Percentiles rank a stretch among this genome's conserved stretches.
phyloP scores from a whole-genome alignment of 2,113 vertebrate species.

The Oxyruncus cristatus region DNA sequence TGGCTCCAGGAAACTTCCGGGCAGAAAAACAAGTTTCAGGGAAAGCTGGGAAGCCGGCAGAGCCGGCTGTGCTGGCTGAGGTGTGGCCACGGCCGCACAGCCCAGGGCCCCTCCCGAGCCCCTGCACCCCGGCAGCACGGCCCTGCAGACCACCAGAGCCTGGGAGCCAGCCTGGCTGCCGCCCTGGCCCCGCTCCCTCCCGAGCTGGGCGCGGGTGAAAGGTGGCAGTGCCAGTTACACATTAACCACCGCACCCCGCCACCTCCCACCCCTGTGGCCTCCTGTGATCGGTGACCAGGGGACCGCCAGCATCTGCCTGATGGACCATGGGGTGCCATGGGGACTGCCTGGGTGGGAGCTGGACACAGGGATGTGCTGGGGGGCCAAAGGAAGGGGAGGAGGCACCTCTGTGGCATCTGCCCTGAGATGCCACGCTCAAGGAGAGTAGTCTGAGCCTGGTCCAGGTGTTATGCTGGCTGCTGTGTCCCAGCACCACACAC shows the following conservation, averaged over 20 bases:
- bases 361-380: background rate
- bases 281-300: fast-evolving
- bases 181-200: background rate
- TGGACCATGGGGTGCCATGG: fast-evolving
- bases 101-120: background rate
- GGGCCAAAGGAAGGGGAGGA: background rate
- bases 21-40: background rate
- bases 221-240: background rate
- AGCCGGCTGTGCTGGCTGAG: background rate
- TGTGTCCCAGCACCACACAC: fast-evolving
- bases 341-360: background rate
- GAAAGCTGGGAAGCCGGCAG: background rate
- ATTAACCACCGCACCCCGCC: slow-evolving; percentile 8
- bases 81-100: background rate
- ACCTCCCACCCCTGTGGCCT: background rate
- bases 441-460: background rate
- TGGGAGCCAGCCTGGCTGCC: background rate
- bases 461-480: fast-evolving
- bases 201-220: background rate
- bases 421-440: fast-evolving
- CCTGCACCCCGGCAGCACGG: fast-evolving
- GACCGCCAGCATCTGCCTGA: background rate
- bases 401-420: background rate
- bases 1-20: slow-evolving; percentile 8
- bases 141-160: background rate